Percentiles rank a stretch among this genome's conserved stretches.
These are phyloP conservation scores for Prionace glauca DNA, from an alignment of 2,797 vertebrate species.

Conservation along the genomic window DNA sequence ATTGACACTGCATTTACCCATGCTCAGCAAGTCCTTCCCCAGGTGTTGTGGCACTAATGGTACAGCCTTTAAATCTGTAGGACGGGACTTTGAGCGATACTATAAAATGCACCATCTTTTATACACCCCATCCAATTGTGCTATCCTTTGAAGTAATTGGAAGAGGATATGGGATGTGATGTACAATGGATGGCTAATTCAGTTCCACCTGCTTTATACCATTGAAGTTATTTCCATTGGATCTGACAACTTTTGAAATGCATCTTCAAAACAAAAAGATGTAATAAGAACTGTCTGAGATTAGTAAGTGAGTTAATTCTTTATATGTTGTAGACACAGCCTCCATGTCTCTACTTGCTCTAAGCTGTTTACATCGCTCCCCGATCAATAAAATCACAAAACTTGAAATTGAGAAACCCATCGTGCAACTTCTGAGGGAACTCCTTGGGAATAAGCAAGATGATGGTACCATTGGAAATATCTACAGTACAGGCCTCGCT, in stretches of 20 bases:
- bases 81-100: neutral
- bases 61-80: neutral
- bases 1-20: too few relatives aligned
- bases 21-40: too few relatives aligned
- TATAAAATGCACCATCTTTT: neutral
- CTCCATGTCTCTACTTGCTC: constrained; percentile 2
- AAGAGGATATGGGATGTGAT: neutral
- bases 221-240: neutral
- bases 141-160: neutral
- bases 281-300: neutral
- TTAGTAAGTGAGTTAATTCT: neutral
- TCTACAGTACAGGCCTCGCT: neutral
- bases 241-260: neutral
- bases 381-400: fast-evolving
- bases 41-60: too few relatives aligned
- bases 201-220: neutral
- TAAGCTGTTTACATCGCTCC: neutral
- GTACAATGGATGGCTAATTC: neutral
- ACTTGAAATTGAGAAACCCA: neutral
- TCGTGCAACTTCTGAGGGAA: neutral
- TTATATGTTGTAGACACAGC: neutral
- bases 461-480: neutral
- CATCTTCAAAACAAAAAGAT: neutral
- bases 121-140: neutral
- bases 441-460: neutral